A percentile compares a stretch with the other conserved stretches of the same genome.
Evolutionary conservation across 1,140 invertebrate species (phyloP).

Genomic region (Goniozus legneri): DNA sequence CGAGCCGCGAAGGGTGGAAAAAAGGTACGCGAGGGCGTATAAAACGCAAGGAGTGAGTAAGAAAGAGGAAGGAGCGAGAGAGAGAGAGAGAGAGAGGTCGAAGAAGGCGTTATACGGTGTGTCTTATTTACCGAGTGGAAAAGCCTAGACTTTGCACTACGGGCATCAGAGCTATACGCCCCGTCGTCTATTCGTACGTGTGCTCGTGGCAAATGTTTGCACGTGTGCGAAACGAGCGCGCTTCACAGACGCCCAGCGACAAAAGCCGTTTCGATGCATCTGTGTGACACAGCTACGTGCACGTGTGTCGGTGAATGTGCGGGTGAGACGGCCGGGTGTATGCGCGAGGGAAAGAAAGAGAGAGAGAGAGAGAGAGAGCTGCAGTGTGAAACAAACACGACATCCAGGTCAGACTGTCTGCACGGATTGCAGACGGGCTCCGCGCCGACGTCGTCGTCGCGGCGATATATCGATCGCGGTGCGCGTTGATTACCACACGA

Average conservation of each 20-base stretch:
- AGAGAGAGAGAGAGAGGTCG: no score
- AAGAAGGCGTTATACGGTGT: neutral
- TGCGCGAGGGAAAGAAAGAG: neutral
- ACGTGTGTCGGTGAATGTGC: neutral
- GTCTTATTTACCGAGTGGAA: constrained; percentile 10
- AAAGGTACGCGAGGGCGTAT: no score
- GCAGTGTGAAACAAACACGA: constrained; percentile 11
- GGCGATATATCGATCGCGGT: no score
- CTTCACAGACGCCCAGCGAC: no score
- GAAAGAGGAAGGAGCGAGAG: no score
- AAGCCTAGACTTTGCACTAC: constrained; percentile 9
- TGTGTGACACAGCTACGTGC: neutral
- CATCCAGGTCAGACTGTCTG: constrained; percentile 19
- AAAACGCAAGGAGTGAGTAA: no score
- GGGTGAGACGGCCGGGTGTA: neutral
- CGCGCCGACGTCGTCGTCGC: neutral
- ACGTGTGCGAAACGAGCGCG: neutral
- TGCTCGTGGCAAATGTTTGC: no score
- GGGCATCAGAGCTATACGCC: neutral
- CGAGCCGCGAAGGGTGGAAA: no score
- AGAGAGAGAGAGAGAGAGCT: neutral
- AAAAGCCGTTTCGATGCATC: neutral
- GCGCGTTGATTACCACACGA: no score
- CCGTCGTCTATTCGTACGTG: no score
- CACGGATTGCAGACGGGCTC: neutral